Evolutionary conservation across 2,797 vertebrate species (phyloP).

Genomic region (Manis crassicaudata): DNA sequence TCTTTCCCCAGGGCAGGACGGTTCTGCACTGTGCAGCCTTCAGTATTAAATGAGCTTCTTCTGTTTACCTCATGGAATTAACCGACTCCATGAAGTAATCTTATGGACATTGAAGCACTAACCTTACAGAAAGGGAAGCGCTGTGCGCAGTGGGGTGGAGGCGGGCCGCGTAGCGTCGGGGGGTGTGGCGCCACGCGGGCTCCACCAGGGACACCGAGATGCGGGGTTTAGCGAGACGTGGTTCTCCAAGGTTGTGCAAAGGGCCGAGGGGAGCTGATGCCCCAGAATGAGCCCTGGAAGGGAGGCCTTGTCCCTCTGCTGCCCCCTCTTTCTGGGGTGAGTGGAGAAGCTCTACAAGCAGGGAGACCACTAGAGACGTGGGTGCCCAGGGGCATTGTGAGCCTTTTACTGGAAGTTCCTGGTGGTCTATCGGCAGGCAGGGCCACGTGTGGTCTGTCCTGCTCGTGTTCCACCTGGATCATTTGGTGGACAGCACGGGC

Average conservation of each 20-base stretch:
- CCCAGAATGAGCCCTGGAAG: too few species aligned
- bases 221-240: too few species aligned
- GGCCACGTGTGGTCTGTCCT: not conserved
- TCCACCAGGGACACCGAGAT: not conserved
- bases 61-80: not conserved
- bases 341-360: not conserved
- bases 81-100: not conserved
- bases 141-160: too few species aligned
- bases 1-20: not conserved
- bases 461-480: not conserved
- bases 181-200: not conserved
- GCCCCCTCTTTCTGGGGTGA: not conserved
- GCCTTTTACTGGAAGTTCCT: not conserved
- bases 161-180: accelerated
- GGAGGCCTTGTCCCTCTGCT: not conserved
- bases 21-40: not conserved
- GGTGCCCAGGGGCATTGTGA: not conserved
- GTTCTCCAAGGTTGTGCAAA: not conserved
- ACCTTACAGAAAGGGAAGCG: not conserved
- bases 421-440: too few species aligned
- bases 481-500: not conserved
- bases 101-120: not conserved
- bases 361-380: too few species aligned
- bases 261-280: not conserved
- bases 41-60: not conserved